Evolutionary conservation across 2,113 vertebrate species (phyloP), one percentile per base, ranked within the genome.

Genomic region (Microcebus griseorufus): DNA sequence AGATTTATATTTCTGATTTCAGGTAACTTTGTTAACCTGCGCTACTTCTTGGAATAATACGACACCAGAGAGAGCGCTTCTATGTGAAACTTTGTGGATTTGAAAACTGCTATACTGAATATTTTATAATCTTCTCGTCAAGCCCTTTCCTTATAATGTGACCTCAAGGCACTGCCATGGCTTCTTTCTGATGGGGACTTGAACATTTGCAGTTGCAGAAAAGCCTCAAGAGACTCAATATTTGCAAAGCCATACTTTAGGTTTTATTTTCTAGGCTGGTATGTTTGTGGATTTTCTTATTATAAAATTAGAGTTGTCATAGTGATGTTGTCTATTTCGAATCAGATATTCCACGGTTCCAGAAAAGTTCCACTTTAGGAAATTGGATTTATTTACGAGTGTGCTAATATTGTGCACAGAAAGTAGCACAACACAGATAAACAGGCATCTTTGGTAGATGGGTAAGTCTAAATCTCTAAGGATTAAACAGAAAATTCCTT

Each of bases 121-220:
- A 97, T 98, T 98, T 98, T 96, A 98, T 98, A 96, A 97, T 96
- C 97, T 94, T 96, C 97, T 94, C 98, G 95, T 97, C 95, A 96
- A 95, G 89, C 86, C 67, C 88, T 97, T 73, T 95, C 95, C 94
- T 95, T 96, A 97, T 97, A 97, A 97, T 90, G 4, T 62, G 97
- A 96, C 95, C 96, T 97, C 85, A 95, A 97, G 98, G 93, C 90
- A 69, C 58, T 60, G 96, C 91, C 53, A 48, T 94, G 85, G 51
- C 96, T 98, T 93, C 96, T 83, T 98, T 72, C 95, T 93, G 95
- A 96, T 14, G 96, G 95, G 97, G 94, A 88, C 51, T 22, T 94
- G 96, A 93, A 95, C n/a, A 88, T 97, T 97, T 96, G 83, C 93
- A 95, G 86, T 96, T 95, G 95, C 94, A 92, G 95, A 97, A 94